Base-by-base conservation (phyloP, 2,888 invertebrate species). In the Endomychus coccineus region DNA sequence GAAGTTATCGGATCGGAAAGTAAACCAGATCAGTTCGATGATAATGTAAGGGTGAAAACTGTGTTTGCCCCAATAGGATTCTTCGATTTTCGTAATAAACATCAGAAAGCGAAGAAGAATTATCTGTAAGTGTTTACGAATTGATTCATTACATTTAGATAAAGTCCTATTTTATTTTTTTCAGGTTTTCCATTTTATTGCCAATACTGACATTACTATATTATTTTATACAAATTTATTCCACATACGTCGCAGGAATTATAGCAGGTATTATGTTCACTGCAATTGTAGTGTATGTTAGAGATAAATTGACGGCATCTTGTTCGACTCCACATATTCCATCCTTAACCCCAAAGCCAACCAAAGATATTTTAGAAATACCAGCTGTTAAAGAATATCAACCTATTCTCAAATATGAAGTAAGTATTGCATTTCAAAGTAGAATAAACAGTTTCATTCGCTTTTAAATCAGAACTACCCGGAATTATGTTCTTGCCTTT, bases 361-460 rank as follows among this genome's bases (percentile, higher is more conserved):
- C 31, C 3, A 31, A 48, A 45, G 13, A 56, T 59, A 70, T 76
- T 27, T 65, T 78, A 37, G 75, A 77, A 44, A 73, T 80, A 54
- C 76, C 77, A 1, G 73, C 76, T 2, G 73, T 73, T 10, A 75
- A 77, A 49, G 80, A 80, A 52, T 73, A 78, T 50, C 71, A 63
- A 44, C 75, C 75, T 2, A 46, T 76, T 42, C 70, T 71, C 37
- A 76, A 76, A 59, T 72, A 69, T 56, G 75, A 77, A 69, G 76
- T 75, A 52, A n/a, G n/a, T n/a, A n/a, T n/a, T n/a, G n/a, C n/a
- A n/a, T n/a, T n/a, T n/a, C n/a, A n/a, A 48, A 54, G 49, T 10
- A 24, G 6, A 25, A 32, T 27, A 34, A 11, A n/a, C n/a, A n/a
- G n/a, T n/a, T n/a, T n/a, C n/a, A n/a, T n/a, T n/a, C n/a, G n/a